Evolutionary conservation across 2,888 invertebrate species (phyloP).

Genomic region (Ferrisia virgata): DNA sequence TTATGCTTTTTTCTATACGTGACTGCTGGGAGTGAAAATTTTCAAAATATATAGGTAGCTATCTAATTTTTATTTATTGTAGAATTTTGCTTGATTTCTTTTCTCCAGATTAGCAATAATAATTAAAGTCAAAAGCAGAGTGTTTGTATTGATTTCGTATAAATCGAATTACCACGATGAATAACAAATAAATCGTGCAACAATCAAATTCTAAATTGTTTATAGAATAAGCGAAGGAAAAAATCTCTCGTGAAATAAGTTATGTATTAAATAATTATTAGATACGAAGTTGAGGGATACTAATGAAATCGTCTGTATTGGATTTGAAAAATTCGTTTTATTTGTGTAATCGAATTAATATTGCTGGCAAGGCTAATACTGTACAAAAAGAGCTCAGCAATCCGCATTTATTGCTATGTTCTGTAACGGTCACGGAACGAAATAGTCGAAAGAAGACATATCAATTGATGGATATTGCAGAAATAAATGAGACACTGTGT

Average conservation of each 20-base stretch:
- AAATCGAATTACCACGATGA: too few relatives aligned
- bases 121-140: too few relatives aligned
- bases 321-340: neutral
- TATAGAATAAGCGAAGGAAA: neutral
- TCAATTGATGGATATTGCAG: neutral
- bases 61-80: too few relatives aligned
- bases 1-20: neutral
- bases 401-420: neutral
- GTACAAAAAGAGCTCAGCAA: neutral
- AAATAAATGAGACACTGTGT: neutral
- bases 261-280: too few relatives aligned
- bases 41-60: too few relatives aligned
- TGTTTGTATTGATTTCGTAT: too few relatives aligned
- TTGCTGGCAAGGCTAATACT: neutral
- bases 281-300: neutral
- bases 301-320: neutral
- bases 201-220: too few relatives aligned
- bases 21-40: too few relatives aligned
- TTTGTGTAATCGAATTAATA: neutral
- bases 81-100: too few relatives aligned
- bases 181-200: too few relatives aligned
- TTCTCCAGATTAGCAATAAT: too few relatives aligned
- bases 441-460: neutral
- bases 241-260: neutral
- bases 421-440: neutral